Evolutionary conservation across 2,888 invertebrate genomes (phyloP).

Genomic region (Serripes groenlandicus): DNA sequence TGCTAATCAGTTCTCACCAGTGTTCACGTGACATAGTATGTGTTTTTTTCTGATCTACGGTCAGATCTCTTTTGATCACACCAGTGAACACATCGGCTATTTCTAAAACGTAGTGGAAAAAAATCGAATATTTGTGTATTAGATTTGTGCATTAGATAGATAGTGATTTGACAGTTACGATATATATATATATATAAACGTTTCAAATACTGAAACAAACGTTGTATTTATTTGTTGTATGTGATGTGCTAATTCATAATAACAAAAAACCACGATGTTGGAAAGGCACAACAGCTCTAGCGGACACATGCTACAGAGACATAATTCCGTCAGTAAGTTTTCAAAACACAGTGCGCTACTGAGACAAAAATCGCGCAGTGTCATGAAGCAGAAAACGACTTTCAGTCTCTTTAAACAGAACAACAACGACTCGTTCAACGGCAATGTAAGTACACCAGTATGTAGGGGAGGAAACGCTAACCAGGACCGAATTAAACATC

Average conservation of each 20-base stretch:
- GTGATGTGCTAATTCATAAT: too few relatives aligned
- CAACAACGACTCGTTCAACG: slow-evolving; percentile 20
- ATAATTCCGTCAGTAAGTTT: slow-evolving; percentile 6
- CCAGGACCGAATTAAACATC: slow-evolving; percentile 17
- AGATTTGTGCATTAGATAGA: too few relatives aligned
- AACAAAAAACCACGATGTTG: slow-evolving; percentile 31
- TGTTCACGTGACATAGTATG: background rate
- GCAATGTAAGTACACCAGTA: background rate
- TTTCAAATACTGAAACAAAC: too few relatives aligned
- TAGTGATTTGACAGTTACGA: too few relatives aligned
- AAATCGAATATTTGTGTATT: too few relatives aligned
- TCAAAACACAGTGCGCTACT: slow-evolving; percentile 35
- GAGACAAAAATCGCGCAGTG: slow-evolving; percentile 41
- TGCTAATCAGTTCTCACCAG: background rate
- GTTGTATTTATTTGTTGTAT: too few relatives aligned
- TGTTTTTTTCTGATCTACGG: background rate
- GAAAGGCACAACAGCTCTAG: slow-evolving; percentile 50
- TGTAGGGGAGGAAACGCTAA: background rate
- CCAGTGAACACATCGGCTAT: background rate
- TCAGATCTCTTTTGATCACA: background rate
- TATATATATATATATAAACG: too few relatives aligned
- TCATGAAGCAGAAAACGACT: slow-evolving; percentile 15
- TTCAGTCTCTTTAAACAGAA: background rate
- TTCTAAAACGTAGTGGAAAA: too few relatives aligned
- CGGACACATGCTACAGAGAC: slow-evolving; percentile 36